Conservation (phyloP, 2,797 vertebrate species). For the Hafferia zeledoni region DNA sequence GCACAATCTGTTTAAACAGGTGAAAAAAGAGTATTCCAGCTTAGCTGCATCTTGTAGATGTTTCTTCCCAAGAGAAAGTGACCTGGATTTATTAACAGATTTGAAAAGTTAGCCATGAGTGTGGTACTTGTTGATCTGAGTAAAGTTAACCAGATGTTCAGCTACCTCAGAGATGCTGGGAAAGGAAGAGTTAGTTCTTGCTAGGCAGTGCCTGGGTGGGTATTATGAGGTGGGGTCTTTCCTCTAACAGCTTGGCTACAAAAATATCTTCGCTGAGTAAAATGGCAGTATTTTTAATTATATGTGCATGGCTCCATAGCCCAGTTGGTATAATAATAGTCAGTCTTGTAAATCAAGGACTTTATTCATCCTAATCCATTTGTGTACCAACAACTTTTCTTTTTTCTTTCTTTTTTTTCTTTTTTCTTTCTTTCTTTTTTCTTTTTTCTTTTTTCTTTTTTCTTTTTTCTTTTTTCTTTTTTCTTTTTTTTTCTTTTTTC, state of each 20-base stretch:
- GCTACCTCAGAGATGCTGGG: not conserved
- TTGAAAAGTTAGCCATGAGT: not conserved
- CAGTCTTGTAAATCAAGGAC: not conserved
- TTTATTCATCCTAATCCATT: slow-evolving; percentile 34
- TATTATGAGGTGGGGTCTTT: not conserved
- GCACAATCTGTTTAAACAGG: not conserved
- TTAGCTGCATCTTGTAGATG: not conserved
- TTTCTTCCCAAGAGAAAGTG: not conserved
- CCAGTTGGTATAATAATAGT: not conserved
- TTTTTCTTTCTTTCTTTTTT: not conserved
- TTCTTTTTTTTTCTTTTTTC: not conserved
- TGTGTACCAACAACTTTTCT: slow-evolving; percentile 16
- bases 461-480: not conserved
- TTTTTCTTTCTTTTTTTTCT: too few relatives aligned
- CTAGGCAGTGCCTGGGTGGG: not conserved
- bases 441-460: too few relatives aligned
- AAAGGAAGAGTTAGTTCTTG: not conserved
- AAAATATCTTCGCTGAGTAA: not conserved
- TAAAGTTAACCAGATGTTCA: not conserved
- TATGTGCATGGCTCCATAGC: not conserved
- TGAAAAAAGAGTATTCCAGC: not conserved
- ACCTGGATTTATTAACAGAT: not conserved
- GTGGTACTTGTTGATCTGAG: not conserved
- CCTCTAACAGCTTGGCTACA: not conserved
- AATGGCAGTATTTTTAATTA: not conserved